Evolutionary conservation across 2,113 vertebrate species (phyloP).

Genomic region (Jaculus jaculus): DNA sequence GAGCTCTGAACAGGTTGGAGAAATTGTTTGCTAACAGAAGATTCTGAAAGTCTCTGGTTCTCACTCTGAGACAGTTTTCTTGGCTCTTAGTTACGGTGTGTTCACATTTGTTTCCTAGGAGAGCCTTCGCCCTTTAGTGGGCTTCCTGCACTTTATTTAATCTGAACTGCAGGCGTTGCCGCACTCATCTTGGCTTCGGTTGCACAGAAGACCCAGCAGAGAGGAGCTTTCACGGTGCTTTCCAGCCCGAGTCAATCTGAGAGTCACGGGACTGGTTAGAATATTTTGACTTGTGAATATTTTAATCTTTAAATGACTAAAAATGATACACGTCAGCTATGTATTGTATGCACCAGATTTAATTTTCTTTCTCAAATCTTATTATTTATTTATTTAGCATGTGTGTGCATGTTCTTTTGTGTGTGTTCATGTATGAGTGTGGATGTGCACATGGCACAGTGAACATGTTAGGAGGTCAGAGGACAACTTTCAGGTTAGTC

Average conservation of each 20-base stretch:
- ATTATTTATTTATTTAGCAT: too few relatives aligned
- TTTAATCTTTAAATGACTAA: background rate
- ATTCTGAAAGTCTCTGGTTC: conserved; percentile 66
- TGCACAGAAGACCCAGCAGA: background rate
- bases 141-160: conserved; percentile 55
- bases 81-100: conserved; percentile 77
- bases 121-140: conserved; percentile 64
- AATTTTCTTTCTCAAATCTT: too few relatives aligned
- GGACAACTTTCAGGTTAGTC: too few relatives aligned
- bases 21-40: too few relatives aligned
- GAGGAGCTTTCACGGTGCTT: rapidly evolving
- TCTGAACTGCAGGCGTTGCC: conserved; percentile 58
- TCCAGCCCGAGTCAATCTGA: background rate
- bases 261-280: background rate
- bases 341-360: background rate
- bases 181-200: background rate
- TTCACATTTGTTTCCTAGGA: conserved; percentile 57
- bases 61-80: conserved; percentile 70
- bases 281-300: background rate
- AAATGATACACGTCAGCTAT: background rate
- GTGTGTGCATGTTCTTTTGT: too few relatives aligned
- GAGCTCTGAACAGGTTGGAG: too few relatives aligned
- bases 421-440: too few relatives aligned
- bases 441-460: too few relatives aligned
- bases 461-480: too few relatives aligned